phyloP scores from a whole-genome alignment of 2,113 vertebrate genomes.

The Rhinoderma darwinii region DNA sequence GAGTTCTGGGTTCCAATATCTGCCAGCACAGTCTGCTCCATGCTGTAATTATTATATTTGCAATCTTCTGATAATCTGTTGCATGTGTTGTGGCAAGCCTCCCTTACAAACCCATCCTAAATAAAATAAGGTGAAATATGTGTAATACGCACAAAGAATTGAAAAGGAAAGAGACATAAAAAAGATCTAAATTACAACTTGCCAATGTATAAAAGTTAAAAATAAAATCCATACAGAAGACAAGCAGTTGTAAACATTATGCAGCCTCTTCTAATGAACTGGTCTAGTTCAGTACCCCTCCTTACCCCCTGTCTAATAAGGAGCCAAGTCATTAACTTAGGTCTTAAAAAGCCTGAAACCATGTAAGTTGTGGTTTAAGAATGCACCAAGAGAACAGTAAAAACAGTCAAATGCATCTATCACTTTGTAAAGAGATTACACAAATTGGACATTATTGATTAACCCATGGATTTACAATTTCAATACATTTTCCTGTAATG shows the following conservation, averaged over 20 bases:
- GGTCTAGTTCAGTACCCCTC: constrained; percentile 35
- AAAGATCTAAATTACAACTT: constrained; percentile 48
- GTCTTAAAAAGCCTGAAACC: constrained; percentile 59
- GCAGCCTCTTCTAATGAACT: constrained; percentile 62
- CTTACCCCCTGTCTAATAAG: constrained; percentile 43
- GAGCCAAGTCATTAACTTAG: constrained; percentile 37
- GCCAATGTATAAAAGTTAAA: background rate
- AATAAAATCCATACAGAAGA: constrained; percentile 37
- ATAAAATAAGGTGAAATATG: constrained; percentile 66
- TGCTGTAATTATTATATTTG: constrained; percentile 75
- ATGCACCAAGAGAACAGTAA: constrained; percentile 55
- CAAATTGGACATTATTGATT: constrained; percentile 41
- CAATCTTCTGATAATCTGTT: constrained; percentile 73
- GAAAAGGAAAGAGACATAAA: constrained; percentile 61
- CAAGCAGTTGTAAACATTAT: constrained; percentile 49
- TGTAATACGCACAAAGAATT: constrained; percentile 60
- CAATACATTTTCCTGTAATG: constrained; percentile 54
- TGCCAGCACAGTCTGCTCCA: constrained; percentile 71
- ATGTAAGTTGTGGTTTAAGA: constrained; percentile 53
- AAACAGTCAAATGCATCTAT: constrained; percentile 53
- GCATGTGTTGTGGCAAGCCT: constrained; percentile 73
- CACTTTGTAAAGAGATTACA: constrained; percentile 55
- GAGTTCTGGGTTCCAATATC: constrained; percentile 64
- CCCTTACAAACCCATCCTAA: constrained; percentile 66
- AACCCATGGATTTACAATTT: constrained; percentile 45